Evolutionary conservation across 2,888 invertebrate species (phyloP), one percentile per base, ranked within the genome.

Genomic region (Nomada lathburiana): DNA sequence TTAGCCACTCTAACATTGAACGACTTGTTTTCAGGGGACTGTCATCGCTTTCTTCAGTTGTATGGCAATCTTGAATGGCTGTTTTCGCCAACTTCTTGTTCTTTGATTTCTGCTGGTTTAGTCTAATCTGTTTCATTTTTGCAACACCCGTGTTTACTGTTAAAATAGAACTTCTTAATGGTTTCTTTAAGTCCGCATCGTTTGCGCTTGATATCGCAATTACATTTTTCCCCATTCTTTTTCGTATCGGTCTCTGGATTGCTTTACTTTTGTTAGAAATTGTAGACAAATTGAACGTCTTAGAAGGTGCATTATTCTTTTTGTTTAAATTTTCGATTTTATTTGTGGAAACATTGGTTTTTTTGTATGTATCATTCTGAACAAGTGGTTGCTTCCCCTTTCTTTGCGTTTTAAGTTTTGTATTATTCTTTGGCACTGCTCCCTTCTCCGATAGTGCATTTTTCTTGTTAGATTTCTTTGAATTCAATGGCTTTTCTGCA

Each of bases 1-100:
- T 70, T 26, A 86, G 1, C 86, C 83, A 86, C 4, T 70, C 47
- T 10, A 88, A 78, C 70, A 79, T 70, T 0, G 72, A 55, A 2
- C 57, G 63, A 65, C 79, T 76, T 5, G 55, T 62, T 0, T 23
- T 20, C n/a, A 78, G 13, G 7, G 83, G 83, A 73, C 83, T 76
- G 44, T 83, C 75, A 36, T 73, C 44, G 64, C 67, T 52, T 18
- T 77, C 59, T 52, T 79, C 73, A 0, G 55, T 36, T 10, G n/a
- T 20, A n/a, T n/a, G 11, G 50, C 11, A 11, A 59, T 44, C 52
- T 11, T 47, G 2, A 23, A 26, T 18, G 1, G 36, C 36, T 5
- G 20, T 60, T 20, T 76, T 55, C n/a, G 2, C 23, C 44, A 29
- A 11, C 26, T 16, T 29, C 29, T 18, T 65, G 1, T 2, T 77